Evolutionary conservation across 2,113 vertebrate genomes (phyloP).

Genomic region (Paradoxurus hermaphroditus): DNA sequence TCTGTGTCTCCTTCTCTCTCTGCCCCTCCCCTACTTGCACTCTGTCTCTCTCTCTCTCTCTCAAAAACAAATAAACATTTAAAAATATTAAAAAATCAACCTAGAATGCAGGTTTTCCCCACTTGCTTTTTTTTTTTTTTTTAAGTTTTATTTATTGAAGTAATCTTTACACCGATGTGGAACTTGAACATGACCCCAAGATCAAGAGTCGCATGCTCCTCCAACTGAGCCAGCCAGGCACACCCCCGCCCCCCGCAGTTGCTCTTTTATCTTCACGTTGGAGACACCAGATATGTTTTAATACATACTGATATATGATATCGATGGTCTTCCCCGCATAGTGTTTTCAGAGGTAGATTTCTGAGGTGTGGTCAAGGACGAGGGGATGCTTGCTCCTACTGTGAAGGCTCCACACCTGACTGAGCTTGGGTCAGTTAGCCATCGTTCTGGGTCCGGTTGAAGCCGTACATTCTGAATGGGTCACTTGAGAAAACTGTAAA

Average conservation of each 20-base stretch:
- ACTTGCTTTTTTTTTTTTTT: neutral
- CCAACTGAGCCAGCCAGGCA: neutral
- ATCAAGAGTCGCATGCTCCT: neutral
- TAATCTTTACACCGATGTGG: neutral
- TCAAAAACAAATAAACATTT: too few relatives aligned
- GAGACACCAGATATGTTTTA: neutral
- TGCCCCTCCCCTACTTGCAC: too few relatives aligned
- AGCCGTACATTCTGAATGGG: neutral
- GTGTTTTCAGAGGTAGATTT: neutral
- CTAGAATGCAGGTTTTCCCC: neutral
- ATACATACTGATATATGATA: neutral
- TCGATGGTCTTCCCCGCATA: neutral
- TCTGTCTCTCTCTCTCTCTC: too few relatives aligned
- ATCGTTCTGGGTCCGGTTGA: neutral
- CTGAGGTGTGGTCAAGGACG: neutral
- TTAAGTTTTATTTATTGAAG: neutral
- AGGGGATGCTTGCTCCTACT: neutral
- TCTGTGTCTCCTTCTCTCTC: too few relatives aligned
- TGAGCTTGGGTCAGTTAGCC: neutral
- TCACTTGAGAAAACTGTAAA: neutral
- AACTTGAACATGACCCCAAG: neutral
- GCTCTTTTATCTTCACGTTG: neutral
- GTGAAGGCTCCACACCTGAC: neutral
- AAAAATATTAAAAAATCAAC: neutral
- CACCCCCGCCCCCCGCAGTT: neutral